phyloP scores from a whole-genome alignment of 2,888 invertebrate species.

The Melanargia galathea region DNA sequence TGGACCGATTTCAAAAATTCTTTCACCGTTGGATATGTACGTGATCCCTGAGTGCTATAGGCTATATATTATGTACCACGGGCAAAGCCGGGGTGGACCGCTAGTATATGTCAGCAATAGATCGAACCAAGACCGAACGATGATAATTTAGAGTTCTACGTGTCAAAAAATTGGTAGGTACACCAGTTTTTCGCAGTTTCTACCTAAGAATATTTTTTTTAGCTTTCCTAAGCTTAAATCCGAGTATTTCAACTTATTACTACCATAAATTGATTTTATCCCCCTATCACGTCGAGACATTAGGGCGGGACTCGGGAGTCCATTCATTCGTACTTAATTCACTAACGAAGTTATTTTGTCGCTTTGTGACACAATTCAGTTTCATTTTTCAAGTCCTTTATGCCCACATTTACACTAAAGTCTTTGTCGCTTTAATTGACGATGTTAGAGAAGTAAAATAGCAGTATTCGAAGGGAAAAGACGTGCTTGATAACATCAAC shows the following conservation, averaged over 20 bases:
- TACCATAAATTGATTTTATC: neutral
- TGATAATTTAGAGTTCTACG: neutral
- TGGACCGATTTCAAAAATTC: no score
- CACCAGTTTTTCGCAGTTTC: no score
- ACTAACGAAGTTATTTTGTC: constrained; percentile 1
- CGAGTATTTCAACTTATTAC: neutral
- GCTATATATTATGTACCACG: no score
- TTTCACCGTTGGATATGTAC: no score
- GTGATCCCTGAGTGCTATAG: no score
- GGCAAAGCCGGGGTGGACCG: no score
- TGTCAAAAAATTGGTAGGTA: no score
- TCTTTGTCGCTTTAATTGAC: neutral
- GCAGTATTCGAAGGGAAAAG: neutral
- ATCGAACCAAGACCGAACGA: no score
- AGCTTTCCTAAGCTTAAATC: no score
- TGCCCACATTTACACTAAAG: neutral
- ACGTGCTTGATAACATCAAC: neutral
- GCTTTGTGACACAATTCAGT: neutral
- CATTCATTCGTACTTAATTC: neutral
- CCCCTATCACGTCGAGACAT: neutral
- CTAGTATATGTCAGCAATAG: no score
- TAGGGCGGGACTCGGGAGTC: neutral
- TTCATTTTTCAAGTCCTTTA: neutral
- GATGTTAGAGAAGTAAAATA: neutral
- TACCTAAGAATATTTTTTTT: no score